A percentile compares a stretch with the other conserved stretches of the same genome.
Conservation (phyloP, 2,113 vertebrate species). For the Empidonax alnorum region DNA sequence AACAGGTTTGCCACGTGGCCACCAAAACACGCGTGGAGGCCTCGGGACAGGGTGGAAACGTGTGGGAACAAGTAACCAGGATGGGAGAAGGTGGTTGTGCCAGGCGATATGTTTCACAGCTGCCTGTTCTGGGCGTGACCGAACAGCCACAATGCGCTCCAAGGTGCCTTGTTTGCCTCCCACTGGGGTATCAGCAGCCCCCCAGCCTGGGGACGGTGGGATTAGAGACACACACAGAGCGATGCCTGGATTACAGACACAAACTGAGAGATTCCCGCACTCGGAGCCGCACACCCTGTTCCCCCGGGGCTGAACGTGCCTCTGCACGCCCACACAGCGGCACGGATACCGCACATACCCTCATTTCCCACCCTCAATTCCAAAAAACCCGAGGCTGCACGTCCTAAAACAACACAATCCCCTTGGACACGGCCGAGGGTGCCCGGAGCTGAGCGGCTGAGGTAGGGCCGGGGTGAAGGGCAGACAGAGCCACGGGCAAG, state of each 20-base stretch:
- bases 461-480: neutral
- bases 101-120: accelerated
- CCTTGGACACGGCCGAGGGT: neutral
- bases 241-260: accelerated
- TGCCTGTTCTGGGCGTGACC: accelerated
- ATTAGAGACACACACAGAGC: accelerated
- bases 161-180: neutral
- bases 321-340: neutral
- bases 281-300: neutral
- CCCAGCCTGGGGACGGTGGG: accelerated
- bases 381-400: neutral
- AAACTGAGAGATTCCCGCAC: neutral
- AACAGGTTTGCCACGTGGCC: neutral
- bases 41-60: neutral
- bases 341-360: accelerated
- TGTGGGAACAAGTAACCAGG: neutral
- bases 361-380: neutral
- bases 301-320: no score
- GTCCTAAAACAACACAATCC: no score
- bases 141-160: accelerated
- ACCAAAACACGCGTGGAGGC: neutral
- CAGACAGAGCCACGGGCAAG: accelerated
- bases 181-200: neutral
- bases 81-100: accelerated
- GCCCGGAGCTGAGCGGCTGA: neutral